These are phyloP conservation scores for Aquatica leii DNA, from an alignment of 2,888 invertebrate species.

Conservation along the genomic window DNA sequence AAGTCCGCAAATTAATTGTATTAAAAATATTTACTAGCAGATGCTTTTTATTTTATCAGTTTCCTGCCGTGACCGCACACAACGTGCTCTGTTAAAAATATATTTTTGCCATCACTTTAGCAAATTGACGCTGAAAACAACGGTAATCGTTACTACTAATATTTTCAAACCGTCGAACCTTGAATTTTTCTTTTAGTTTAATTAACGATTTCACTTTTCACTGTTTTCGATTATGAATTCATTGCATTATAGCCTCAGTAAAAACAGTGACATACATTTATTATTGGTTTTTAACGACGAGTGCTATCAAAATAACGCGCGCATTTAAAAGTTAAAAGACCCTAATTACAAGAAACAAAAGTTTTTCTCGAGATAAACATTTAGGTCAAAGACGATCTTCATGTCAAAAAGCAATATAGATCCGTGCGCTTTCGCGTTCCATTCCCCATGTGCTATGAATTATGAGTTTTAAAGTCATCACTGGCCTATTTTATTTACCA, in stretches of 20 bases:
- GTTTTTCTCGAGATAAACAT: background rate
- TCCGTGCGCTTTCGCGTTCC: background rate
- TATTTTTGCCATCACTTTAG: background rate
- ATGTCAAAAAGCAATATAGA: constrained; percentile 2
- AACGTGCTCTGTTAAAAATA: background rate
- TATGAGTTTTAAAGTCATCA: background rate
- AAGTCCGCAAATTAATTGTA: background rate
- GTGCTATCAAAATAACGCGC: background rate
- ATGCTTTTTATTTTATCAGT: background rate
- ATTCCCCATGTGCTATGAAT: constrained; percentile 3
- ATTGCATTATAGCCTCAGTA: too few relatives aligned
- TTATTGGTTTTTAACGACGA: background rate
- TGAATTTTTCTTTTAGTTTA: background rate
- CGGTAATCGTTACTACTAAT: background rate
- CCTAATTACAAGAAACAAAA: too few relatives aligned
- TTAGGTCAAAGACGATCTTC: constrained; percentile 5
- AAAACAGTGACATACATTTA: background rate
- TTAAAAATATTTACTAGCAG: background rate
- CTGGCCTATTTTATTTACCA: background rate
- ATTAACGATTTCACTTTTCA: too few relatives aligned
- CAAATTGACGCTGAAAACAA: constrained; percentile 1
- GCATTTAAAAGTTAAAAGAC: too few relatives aligned
- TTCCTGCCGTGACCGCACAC: background rate
- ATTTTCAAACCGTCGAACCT: background rate
- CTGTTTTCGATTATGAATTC: too few relatives aligned